Evolutionary conservation across 2,888 invertebrate genomes (phyloP).

Genomic region (Eristalis arbustorum): DNA sequence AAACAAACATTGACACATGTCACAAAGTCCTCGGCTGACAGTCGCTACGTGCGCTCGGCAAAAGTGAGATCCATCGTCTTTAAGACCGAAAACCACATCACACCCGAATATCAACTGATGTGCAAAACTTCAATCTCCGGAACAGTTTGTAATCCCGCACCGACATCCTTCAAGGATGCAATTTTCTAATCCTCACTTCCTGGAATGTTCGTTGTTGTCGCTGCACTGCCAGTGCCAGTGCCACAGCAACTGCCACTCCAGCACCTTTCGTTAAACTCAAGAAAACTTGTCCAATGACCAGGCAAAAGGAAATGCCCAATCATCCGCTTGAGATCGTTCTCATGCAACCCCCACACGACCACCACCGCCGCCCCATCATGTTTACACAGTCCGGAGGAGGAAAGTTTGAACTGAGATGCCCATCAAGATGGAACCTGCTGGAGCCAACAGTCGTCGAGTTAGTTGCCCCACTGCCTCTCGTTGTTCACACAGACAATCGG

Average conservation of each 20-base stretch:
- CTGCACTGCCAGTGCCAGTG: not conserved
- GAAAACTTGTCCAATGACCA: slow-evolving; percentile 54
- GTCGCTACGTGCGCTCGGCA: not conserved
- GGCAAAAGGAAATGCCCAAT: slow-evolving; percentile 56
- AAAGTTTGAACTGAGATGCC: slow-evolving; percentile 50
- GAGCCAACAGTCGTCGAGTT: slow-evolving; percentile 10
- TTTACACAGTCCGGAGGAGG: slow-evolving; percentile 37
- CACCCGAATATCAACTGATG: slow-evolving; percentile 32
- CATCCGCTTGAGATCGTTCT: slow-evolving; percentile 50
- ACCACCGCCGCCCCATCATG: no score
- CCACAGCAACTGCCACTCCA: slow-evolving; percentile 4
- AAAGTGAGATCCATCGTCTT: slow-evolving; percentile 26
- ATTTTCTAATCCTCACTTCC: slow-evolving; percentile 61
- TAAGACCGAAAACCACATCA: slow-evolving; percentile 40
- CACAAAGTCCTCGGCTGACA: not conserved
- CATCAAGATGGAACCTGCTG: slow-evolving; percentile 29
- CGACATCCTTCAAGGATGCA: slow-evolving; percentile 61
- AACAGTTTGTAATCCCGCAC: slow-evolving; percentile 56
- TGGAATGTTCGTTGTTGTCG: slow-evolving; percentile 26
- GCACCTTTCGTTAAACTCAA: not conserved
- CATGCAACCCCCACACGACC: not conserved
- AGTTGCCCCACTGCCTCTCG: slow-evolving; percentile 39
- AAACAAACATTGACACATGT: slow-evolving; percentile 30
- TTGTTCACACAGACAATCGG: slow-evolving; percentile 22
- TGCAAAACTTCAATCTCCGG: slow-evolving; percentile 57